These are phyloP conservation scores for Andrena fulva DNA, from an alignment of 2,888 invertebrate genomes.

Conservation along the genomic window DNA sequence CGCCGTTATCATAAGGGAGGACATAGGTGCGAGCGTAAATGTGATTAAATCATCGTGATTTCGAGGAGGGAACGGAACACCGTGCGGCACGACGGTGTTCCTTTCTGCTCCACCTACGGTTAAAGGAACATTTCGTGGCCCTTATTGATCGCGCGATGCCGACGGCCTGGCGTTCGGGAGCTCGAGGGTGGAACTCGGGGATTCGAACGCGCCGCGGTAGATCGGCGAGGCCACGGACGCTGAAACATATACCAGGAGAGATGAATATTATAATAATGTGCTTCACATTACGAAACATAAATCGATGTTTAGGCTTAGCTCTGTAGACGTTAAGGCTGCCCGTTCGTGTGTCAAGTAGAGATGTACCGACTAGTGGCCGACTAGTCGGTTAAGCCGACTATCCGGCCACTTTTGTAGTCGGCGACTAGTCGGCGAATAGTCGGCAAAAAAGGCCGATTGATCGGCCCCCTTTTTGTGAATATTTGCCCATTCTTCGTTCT, in stretches of 20 bases:
- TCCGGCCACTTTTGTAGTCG: too few relatives aligned
- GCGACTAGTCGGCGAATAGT: too few relatives aligned
- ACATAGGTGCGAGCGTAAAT: constrained; percentile 8
- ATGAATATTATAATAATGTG: constrained; percentile 61
- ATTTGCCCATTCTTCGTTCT: too few relatives aligned
- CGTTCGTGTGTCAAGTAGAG: constrained; percentile 31
- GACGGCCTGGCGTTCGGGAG: not conserved
- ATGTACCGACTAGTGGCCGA: too few relatives aligned
- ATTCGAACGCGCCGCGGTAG: not conserved
- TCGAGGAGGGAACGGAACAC: not conserved
- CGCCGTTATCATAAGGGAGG: constrained; percentile 5
- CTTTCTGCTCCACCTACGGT: not conserved
- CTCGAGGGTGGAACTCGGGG: not conserved
- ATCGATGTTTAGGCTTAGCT: constrained; percentile 60
- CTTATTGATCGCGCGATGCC: not conserved
- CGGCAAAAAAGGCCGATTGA: too few relatives aligned
- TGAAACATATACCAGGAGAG: constrained; percentile 53
- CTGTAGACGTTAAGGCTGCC: constrained; percentile 49
- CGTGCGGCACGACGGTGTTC: constrained; percentile 1
- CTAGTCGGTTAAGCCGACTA: too few relatives aligned
- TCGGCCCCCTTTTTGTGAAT: too few relatives aligned
- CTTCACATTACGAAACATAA: constrained; percentile 71
- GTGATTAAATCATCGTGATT: not conserved
- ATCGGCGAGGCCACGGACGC: constrained; percentile 24
- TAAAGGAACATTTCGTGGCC: not conserved